phyloP scores from a whole-genome alignment of 2,797 vertebrate genomes.

The Platalea minor region DNA sequence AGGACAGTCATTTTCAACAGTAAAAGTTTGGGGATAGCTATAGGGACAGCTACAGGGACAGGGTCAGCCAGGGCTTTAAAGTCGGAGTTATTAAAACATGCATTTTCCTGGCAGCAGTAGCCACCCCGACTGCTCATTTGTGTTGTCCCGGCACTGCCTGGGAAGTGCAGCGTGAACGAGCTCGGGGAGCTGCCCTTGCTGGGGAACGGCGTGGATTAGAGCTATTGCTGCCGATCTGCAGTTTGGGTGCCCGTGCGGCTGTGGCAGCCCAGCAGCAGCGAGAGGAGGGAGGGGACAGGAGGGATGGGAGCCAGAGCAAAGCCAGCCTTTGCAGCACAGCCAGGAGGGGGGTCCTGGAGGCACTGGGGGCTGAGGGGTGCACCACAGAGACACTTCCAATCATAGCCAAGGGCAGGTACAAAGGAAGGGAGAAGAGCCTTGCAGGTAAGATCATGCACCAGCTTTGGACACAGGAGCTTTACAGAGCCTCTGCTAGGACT shows the following conservation, averaged over 20 bases:
- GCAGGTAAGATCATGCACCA: neutral
- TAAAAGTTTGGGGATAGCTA: neutral
- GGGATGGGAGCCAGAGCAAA: neutral
- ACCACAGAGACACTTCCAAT: neutral
- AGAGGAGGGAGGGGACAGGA: neutral
- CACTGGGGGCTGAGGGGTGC: neutral
- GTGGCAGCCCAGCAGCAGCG: neutral
- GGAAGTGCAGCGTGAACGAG: fast-evolving
- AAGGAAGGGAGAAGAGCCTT: neutral
- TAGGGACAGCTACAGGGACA: neutral
- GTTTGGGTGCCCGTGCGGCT: fast-evolving
- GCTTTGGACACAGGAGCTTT: neutral
- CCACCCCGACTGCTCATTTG: neutral
- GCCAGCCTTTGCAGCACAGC: fast-evolving
- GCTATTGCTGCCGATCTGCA: neutral
- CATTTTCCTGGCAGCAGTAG: neutral
- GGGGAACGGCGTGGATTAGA: fast-evolving
- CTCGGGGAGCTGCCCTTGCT: neutral
- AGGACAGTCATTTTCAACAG: neutral
- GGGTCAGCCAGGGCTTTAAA: neutral
- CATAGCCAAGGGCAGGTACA: neutral
- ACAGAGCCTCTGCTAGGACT: neutral
- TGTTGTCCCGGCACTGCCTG: neutral
- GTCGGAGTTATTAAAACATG: neutral
- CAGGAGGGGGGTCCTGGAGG: neutral